Evolutionary conservation across 2,797 vertebrate species (phyloP), one percentile per base, ranked within the genome.

Genomic region (Ambastaia sidthimunki): DNA sequence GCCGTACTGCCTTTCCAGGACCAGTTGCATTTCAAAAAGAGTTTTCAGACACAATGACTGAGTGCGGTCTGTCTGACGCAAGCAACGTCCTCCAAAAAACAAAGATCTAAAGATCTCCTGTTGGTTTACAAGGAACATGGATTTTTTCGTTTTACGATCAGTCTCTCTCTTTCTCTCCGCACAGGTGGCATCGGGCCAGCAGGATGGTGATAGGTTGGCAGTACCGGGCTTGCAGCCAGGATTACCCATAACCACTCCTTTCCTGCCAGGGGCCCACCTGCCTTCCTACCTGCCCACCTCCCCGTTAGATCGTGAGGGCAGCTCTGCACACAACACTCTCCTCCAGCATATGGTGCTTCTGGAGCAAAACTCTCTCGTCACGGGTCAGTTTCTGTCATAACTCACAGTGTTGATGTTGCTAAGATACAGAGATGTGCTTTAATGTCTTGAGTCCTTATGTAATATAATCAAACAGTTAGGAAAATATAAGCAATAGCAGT

Each of bases 261-360:
- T 98, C 74, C 95, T 98, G 84, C 93, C 96, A 7, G 90, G 94
- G 84, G 90, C 95, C 80, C 97, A 98, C 92, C 95, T 98, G 86
- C 89, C 96, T 71, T 92, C 96, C 37, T 99, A 98, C 93, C 93
- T 98, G 94, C 92, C 96, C 79, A 87, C 96, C 52, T 92, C 95
- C 28, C 88, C 90, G 52, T 88, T 98, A 90, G 97, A 98, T 82
- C 93, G 95, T 73, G 96, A 98, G 0, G 91, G 93, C 23, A 90
- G 91, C 67, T 86, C 93, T 0, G 88, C 94, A 37, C 97, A 97
- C 86, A 96, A 90, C 92, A 93, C 97, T 54, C 95, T 98, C 1
- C 94, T 98, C 77, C 97, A 97, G 85, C 97, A 98, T 92, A 96
- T 98, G 96, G 96, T 96, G 57, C 88, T 98, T 28, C 90, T 99